Base-by-base conservation (phyloP, 2,797 vertebrate genomes). In the Tarsius wallacei region DNA sequence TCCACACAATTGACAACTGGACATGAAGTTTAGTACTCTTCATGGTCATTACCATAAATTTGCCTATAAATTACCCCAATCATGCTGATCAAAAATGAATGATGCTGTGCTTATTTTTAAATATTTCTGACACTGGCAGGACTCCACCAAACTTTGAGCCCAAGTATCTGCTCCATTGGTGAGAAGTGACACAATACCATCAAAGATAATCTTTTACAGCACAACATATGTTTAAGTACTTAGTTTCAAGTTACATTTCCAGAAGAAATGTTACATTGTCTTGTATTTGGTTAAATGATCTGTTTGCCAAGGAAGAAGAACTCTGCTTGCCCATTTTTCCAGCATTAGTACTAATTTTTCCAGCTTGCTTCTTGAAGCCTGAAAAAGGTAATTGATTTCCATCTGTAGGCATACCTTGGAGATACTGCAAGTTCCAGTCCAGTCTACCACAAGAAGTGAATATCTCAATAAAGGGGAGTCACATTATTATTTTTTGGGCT, bases 161-260 rank as follows among this genome's bases (percentile, higher is more conserved):
- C 64, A 63, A 88, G 86, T 93, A 42, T 83, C 77, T 80, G 36
- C 19, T 91, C 53, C 63, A 61, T n/a, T 53, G n/a, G 55, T 70
- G 42, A 91, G 9, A 95, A 49, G 11, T 77, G 13, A 73, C 47
- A 53, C 82, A 82, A 94, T 81, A 83, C n/a, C 66, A 55, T 36
- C 71, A 93, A 90, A 77, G 33, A 59, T 31, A 94, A 86, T 16
- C 22, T 82, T 94, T 74, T 74, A n/a, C 7, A 66, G 47, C 14
- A 83, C 28, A 71, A 12, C n/a, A 66, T n/a, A 61, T 51, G 19
- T 73, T 74, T 82, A 93, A 82, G 68, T 49, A 22, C 7, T 33
- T 12, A 86, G 57, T 68, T 96, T 64, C 33, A 93, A 94, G 24
- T 87, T 64, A 87, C 17, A 84, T 12, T 90, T 78, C 14, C 31